Percentiles rank a stretch among this genome's conserved stretches.
These are phyloP conservation scores for Sialis fuliginosa DNA, from an alignment of 2,888 invertebrate genomes.

Conservation along the genomic window DNA sequence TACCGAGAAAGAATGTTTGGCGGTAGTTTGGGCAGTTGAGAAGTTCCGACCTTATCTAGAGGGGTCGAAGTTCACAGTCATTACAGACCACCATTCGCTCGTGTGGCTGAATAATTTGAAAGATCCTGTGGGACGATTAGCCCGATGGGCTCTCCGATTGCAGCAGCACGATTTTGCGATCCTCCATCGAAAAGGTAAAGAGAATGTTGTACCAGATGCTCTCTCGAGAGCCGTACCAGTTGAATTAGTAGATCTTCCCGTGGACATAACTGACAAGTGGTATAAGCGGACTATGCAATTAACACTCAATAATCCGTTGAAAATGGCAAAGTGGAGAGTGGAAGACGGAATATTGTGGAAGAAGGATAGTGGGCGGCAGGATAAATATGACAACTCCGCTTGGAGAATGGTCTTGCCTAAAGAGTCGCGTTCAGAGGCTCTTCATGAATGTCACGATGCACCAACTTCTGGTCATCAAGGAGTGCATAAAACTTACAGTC, in stretches of 20 bases:
- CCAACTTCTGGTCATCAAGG: conserved; percentile 10
- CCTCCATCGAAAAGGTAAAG: conserved; percentile 8
- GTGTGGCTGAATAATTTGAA: conserved; percentile 12
- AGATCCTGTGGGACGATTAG: conserved; percentile 10
- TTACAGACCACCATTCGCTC: conserved; percentile 6
- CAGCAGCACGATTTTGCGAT: conserved; percentile 10
- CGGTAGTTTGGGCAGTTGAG: conserved; percentile 9
- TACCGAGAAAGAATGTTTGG: not conserved
- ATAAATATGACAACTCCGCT: not conserved
- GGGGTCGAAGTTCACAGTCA: conserved; percentile 5
- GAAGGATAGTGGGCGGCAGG: not conserved
- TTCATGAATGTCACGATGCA: conserved; percentile 7
- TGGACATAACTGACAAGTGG: not conserved
- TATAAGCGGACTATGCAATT: not conserved
- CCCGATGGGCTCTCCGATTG: conserved; percentile 8
- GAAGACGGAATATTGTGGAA: conserved; percentile 1
- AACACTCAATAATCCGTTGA: not conserved
- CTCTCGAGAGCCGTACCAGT: conserved; percentile 3
- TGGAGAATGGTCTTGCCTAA: conserved; percentile 10
- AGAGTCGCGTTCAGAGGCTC: not conserved
- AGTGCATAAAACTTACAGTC: conserved; percentile 8
- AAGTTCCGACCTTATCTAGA: conserved; percentile 4
- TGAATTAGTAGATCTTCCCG: not conserved
- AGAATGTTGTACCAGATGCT: conserved; percentile 8
- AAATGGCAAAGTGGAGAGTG: conserved; percentile 6